A percentile compares a stretch with the other conserved stretches of the same genome.
Conservation (phyloP, 2,888 invertebrate genomes). For the Julus scandinavius region DNA sequence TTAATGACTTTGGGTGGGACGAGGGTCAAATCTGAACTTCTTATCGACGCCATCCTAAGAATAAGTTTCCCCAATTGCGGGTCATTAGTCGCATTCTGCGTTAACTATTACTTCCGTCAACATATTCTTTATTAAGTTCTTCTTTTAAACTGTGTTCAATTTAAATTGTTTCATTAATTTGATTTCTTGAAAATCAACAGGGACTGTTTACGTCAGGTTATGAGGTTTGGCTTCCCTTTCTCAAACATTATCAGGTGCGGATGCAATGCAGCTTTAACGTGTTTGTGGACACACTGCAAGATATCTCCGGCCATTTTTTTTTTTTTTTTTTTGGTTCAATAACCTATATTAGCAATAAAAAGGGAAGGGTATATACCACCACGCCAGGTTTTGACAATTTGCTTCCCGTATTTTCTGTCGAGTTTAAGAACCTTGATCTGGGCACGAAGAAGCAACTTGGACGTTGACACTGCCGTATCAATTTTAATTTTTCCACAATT, state of each 20-base stretch:
- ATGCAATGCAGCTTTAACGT: neutral
- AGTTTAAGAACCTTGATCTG: slow-evolving; percentile 45
- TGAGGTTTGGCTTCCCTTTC: neutral
- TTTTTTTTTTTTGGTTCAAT: slow-evolving; percentile 44
- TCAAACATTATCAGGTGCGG: neutral
- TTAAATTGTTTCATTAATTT: neutral
- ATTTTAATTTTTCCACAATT: neutral
- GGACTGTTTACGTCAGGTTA: neutral
- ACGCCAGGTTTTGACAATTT: slow-evolving; percentile 36
- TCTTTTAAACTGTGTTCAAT: neutral
- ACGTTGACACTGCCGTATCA: slow-evolving; percentile 31
- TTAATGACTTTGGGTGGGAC: slow-evolving; percentile 24
- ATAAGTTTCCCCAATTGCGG: slow-evolving; percentile 1
- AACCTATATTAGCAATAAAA: slow-evolving; percentile 46
- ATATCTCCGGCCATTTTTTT: slow-evolving; percentile 1
- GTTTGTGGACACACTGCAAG: neutral
- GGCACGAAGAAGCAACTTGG: slow-evolving; percentile 28
- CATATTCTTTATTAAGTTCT: neutral
- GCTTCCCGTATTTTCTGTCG: slow-evolving; percentile 33
- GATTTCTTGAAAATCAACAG: neutral
- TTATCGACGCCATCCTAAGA: neutral
- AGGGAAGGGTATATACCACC: slow-evolving; percentile 44
- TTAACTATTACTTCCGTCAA: slow-evolving; percentile 24
- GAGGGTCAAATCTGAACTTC: slow-evolving; percentile 14
- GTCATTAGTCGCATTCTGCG: slow-evolving; percentile 20